These are phyloP conservation scores for Ophion slaviceki DNA, from an alignment of 2,888 invertebrate genomes.

Conservation along the genomic window DNA sequence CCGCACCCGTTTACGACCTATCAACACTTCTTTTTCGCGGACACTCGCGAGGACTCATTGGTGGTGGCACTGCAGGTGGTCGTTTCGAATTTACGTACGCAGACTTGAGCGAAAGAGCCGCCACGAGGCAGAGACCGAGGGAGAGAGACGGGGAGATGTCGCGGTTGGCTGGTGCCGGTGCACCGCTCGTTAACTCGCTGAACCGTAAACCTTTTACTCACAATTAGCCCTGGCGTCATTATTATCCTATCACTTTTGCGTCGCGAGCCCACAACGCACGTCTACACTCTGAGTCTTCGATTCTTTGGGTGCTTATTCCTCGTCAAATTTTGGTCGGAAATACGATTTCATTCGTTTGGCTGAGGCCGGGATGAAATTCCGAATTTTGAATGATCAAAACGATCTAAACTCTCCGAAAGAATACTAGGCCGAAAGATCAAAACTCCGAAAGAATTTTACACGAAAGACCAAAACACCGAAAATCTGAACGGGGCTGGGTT, in stretches of 20 bases:
- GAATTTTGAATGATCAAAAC: no score
- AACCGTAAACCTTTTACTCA: constrained; percentile 68
- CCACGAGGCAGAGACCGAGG: background rate
- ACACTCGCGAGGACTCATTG: constrained; percentile 43
- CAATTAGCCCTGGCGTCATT: constrained; percentile 67
- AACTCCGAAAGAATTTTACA: no score
- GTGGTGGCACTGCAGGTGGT: constrained; percentile 62
- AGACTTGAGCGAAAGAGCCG: constrained; percentile 38
- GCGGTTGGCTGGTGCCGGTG: constrained; percentile 50
- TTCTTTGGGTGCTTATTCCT: background rate
- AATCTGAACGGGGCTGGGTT: no score
- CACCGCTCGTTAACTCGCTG: constrained; percentile 67
- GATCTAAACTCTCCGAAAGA: no score
- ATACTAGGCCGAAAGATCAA: no score
- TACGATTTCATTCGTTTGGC: no score
- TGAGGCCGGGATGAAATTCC: no score
- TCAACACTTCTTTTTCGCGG: constrained; percentile 62
- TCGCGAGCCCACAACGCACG: background rate
- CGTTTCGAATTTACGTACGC: constrained; percentile 61
- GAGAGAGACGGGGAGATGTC: constrained; percentile 41
- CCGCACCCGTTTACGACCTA: constrained; percentile 57
- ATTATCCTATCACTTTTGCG: constrained; percentile 57
- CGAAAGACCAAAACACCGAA: no score
- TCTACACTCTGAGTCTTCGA: background rate
- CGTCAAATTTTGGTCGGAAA: no score